These are phyloP conservation scores for Phataginus tetradactyla DNA, from an alignment of 2,797 vertebrate species.

Conservation along the genomic window DNA sequence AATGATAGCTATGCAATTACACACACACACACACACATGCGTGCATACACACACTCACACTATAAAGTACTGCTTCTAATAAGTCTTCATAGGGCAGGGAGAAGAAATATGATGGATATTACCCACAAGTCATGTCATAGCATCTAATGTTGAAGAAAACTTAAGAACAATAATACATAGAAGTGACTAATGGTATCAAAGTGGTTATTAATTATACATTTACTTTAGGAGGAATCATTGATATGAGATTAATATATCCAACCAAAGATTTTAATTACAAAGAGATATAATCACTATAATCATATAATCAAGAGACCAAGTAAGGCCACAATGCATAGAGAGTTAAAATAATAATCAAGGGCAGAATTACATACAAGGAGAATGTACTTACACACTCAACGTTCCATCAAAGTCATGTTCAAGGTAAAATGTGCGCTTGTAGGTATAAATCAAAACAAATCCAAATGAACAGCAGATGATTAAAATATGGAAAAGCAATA, in stretches of 20 bases:
- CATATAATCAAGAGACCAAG: conserved; percentile 2
- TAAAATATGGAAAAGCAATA: background rate
- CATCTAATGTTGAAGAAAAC: background rate
- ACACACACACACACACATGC: background rate
- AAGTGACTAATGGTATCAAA: conserved; percentile 13
- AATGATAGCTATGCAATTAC: background rate
- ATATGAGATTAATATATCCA: conserved; percentile 21
- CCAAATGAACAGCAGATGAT: background rate
- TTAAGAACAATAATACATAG: background rate
- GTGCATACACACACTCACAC: background rate
- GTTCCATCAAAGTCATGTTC: background rate
- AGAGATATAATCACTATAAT: background rate
- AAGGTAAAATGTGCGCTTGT: background rate
- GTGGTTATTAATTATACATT: conserved; percentile 28
- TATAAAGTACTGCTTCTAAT: background rate
- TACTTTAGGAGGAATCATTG: background rate
- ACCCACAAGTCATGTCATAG: background rate
- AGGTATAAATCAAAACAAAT: background rate
- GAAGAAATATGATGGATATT: background rate
- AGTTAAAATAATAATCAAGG: background rate
- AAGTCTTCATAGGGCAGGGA: background rate
- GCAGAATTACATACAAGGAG: background rate
- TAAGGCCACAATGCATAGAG: background rate
- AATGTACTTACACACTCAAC: background rate
- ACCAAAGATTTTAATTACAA: conserved; percentile 58